These are phyloP conservation scores for Nerophis lumbriciformis DNA, from an alignment of 2,113 vertebrate species.

Conservation along the genomic window DNA sequence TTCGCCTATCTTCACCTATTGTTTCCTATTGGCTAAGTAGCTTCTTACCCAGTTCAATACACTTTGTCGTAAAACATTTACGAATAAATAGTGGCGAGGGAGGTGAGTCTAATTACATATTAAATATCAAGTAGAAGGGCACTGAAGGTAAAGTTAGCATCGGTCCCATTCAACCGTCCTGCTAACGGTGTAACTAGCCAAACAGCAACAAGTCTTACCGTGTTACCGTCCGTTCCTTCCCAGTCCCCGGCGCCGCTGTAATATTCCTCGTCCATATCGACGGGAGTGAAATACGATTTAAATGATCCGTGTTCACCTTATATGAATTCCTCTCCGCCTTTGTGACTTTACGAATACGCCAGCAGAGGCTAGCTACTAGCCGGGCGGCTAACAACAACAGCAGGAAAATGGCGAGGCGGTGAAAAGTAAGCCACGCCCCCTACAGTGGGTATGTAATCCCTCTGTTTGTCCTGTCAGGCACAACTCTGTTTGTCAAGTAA, in stretches of 20 bases:
- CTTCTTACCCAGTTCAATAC: too few species aligned
- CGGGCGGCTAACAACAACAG: slow-evolving; percentile 46
- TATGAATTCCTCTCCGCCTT: neutral
- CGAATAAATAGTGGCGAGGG: too few species aligned
- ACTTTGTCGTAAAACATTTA: too few species aligned
- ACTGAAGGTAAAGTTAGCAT: neutral
- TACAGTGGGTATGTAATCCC: fast-evolving
- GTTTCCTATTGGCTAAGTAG: too few species aligned
- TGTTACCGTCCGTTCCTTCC: slow-evolving; percentile 63
- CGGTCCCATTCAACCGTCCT: neutral
- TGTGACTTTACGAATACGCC: neutral
- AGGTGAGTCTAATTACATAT: neutral
- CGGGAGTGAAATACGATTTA: neutral
- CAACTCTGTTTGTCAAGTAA: too few species aligned
- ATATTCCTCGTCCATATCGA: slow-evolving; percentile 73
- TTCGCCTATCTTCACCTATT: too few species aligned
- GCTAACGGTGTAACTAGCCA: neutral
- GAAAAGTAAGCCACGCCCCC: slow-evolving; percentile 23
- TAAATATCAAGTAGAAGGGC: neutral
- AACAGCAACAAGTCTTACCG: slow-evolving; percentile 62
- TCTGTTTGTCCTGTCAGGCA: neutral
- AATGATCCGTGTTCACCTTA: neutral
- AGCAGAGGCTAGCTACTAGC: slow-evolving; percentile 24
- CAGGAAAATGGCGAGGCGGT: slow-evolving; percentile 50
- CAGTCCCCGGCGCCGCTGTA: slow-evolving; percentile 67